Percentiles rank a stretch among this genome's conserved stretches.
Evolutionary conservation across 2,113 vertebrate species (phyloP).

Genomic region (Craseonycteris thonglongyai): DNA sequence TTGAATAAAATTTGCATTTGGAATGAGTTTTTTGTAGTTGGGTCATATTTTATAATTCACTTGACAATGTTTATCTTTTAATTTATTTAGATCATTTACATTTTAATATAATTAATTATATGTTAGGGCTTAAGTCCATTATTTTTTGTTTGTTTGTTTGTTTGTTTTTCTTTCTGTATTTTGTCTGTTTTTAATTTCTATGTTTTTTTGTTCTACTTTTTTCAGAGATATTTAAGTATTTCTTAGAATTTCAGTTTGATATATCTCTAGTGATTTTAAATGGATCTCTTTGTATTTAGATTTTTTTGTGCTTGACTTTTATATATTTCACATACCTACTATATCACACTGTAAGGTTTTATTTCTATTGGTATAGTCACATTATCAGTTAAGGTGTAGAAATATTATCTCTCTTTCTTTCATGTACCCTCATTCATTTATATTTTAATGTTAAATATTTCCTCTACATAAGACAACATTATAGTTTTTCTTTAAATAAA

Average conservation of each 20-base stretch:
- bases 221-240: background rate
- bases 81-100: background rate
- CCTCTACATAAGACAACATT: too few relatives aligned
- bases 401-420: background rate
- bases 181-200: background rate
- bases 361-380: background rate
- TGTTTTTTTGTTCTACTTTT: background rate
- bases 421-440: background rate
- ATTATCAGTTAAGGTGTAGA: background rate
- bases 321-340: background rate
- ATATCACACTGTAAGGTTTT: background rate
- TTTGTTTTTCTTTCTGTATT: background rate
- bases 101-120: too few relatives aligned
- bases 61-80: background rate
- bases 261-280: background rate
- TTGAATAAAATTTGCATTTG: background rate
- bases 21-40: background rate
- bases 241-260: background rate
- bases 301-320: background rate
- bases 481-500: too few relatives aligned
- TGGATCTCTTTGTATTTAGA: background rate
- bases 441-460: background rate
- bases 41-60: background rate
- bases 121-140: background rate
- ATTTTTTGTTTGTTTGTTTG: too few relatives aligned